Base-by-base conservation (phyloP, 2,888 invertebrate genomes). In the Phaonia tiefii region DNA sequence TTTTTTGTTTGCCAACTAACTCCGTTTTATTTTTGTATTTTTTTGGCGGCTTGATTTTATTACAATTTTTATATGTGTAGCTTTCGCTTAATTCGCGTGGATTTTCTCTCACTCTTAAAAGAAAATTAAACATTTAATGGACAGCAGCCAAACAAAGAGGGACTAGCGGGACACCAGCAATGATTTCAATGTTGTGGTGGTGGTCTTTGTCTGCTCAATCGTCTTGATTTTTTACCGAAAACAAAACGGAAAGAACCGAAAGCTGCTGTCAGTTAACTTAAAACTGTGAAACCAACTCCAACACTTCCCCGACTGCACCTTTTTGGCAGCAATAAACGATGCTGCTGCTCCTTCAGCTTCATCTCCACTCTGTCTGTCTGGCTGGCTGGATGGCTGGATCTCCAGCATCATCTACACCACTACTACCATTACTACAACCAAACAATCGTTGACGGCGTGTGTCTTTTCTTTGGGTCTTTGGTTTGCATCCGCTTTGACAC, bases 401-500 rank as follows among this genome's bases (percentile, higher is more conserved):
- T 26, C n/a, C 11, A 65, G 20, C 54, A 31, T 54, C 42, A 42
- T 25, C 25, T 25, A 51, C 67, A 7, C 71, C 73, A 44, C 72
- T 63, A 69, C 49, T 17, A 42, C 37, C n/a, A 42, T n/a, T n/a
- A n/a, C 66, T 46, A 11, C 71, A 70, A 37, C 77, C 63, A 69
- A 72, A 73, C 69, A 54, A 58, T 65, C 75, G 70, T 60, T 78
- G 74, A 79, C 76, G 66, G 49, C 71, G 71, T 42, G 70, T 65
- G 65, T 42, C 76, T 63, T 22, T 4, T 20, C 4, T 39, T 31
- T 63, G 73, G 39, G 60, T 49, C 44, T 42, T 66, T 75, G 74
- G 51, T 60, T 58, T 69, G 46, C 78, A 83, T 83, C 80, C 80
- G 83, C 78, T 83, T 78, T 83, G 77, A 82, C 74, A 76, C 79